Evolutionary conservation across 2,113 vertebrate species (phyloP).

Genomic region (Bubalus kerabau): DNA sequence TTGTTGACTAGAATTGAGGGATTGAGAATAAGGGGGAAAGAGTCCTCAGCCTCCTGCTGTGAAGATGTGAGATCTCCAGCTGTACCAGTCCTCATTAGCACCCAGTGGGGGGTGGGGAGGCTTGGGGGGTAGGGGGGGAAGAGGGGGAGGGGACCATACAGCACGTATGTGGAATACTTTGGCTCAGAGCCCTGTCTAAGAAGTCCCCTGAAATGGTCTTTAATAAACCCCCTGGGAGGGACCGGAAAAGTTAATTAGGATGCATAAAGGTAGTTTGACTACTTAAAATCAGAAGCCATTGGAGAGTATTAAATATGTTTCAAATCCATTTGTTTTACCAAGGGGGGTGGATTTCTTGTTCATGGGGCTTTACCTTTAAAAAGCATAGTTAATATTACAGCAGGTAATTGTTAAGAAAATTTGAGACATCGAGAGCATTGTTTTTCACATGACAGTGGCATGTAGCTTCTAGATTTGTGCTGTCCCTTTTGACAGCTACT

Average conservation of each 20-base stretch:
- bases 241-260: slow-evolving; percentile 2
- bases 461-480: neutral
- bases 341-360: neutral
- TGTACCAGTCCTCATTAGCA: slow-evolving; percentile 22
- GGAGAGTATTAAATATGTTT: neutral
- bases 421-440: neutral
- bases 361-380: neutral
- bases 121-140: fast-evolving
- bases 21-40: neutral
- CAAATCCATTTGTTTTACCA: neutral
- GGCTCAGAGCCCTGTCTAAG: slow-evolving; percentile 3
- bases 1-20: neutral
- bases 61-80: neutral
- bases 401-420: neutral
- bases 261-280: neutral
- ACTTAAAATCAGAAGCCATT: neutral
- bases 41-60: neutral
- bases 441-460: no score
- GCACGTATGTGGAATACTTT: neutral
- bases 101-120: neutral
- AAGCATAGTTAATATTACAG: neutral
- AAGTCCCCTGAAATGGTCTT: neutral
- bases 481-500: neutral
- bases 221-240: slow-evolving; percentile 14
- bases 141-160: neutral